These are phyloP conservation scores for Ambastaia sidthimunki DNA, from an alignment of 2,797 vertebrate species.

Conservation along the genomic window DNA sequence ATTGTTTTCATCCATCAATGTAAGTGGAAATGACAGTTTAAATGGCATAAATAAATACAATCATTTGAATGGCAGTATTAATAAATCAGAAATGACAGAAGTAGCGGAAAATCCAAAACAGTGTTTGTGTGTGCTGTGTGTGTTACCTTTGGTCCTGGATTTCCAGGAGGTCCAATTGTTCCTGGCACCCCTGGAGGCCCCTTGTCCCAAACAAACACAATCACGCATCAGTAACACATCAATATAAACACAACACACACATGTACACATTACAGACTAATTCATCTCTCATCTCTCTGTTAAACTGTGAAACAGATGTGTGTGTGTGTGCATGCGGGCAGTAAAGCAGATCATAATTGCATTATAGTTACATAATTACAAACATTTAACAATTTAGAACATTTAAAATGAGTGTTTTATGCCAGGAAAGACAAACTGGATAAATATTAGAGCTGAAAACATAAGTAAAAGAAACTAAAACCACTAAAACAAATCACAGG, in stretches of 20 bases:
- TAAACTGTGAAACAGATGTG: constrained; percentile 20
- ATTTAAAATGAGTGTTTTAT: neutral
- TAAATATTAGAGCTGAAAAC: neutral
- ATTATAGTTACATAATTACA: constrained; percentile 6
- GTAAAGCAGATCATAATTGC: no score
- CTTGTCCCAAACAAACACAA: constrained; percentile 71
- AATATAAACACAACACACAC: constrained; percentile 18
- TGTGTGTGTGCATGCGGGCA: neutral
- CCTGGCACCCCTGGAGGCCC: constrained; percentile 88
- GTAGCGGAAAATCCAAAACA: neutral
- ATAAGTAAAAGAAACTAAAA: neutral
- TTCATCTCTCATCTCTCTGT: neutral
- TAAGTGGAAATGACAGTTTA: neutral
- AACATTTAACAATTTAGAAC: neutral
- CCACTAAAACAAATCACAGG: neutral
- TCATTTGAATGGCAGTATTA: neutral
- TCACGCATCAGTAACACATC: constrained; percentile 17
- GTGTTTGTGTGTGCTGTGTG: neutral
- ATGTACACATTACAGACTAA: neutral
- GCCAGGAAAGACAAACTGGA: constrained; percentile 7
- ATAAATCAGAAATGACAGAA: constrained; percentile 18
- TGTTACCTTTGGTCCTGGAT: constrained; percentile 89
- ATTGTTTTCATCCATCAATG: constrained; percentile 18
- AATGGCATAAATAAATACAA: neutral
- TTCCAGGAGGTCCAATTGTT: constrained; percentile 86